Evolutionary conservation across 2,797 vertebrate genomes (phyloP).

Genomic region (Aldrovandia affinis): DNA sequence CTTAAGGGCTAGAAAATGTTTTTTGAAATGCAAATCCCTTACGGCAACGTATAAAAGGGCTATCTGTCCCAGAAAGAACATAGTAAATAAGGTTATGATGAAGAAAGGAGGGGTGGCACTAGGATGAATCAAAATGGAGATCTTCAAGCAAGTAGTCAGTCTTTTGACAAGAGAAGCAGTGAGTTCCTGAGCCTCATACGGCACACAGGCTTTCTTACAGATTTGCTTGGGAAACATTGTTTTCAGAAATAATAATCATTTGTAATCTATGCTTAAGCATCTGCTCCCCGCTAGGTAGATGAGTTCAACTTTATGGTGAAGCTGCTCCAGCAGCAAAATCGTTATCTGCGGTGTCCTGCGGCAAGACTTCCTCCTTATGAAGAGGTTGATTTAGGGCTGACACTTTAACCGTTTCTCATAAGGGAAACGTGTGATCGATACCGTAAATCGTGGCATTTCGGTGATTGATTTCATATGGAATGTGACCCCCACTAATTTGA

Average conservation of each 20-base stretch:
- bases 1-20: slow-evolving; percentile 20
- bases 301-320: background rate
- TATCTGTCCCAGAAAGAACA: slow-evolving; percentile 17
- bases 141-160: background rate
- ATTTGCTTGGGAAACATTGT: background rate
- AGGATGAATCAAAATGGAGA: slow-evolving; percentile 7
- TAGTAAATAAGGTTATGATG: slow-evolving; percentile 23
- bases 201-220: background rate
- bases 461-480: background rate
- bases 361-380: background rate
- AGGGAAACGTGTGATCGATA: background rate
- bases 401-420: background rate
- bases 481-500: background rate
- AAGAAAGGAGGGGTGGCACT: background rate
- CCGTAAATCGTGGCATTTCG: background rate
- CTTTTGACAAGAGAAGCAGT: background rate
- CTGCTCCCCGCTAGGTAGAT: background rate
- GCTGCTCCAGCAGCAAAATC: background rate
- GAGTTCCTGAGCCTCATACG: background rate
- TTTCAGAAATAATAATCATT: slow-evolving; percentile 2
- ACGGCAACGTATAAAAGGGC: background rate
- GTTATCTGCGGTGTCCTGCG: background rate
- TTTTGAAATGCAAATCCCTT: slow-evolving; percentile 38
- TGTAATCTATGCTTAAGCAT: background rate
- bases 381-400: background rate